Evolutionary conservation across 2,797 vertebrate species (phyloP), one percentile per base, ranked within the genome.

Genomic region (Esox lucius): DNA sequence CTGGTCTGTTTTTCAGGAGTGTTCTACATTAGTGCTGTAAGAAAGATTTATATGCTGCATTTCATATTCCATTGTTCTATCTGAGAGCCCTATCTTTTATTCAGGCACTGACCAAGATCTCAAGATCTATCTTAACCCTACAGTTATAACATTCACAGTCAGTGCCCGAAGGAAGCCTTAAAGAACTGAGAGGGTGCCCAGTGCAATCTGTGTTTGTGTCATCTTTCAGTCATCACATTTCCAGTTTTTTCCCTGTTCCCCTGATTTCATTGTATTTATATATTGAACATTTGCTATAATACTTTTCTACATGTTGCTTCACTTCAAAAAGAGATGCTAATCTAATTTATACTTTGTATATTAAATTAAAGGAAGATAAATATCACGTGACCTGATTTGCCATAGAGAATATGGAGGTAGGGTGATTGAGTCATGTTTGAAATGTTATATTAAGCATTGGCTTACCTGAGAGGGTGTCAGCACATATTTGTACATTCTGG

Each of bases 1-100:
- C 5, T 53, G 51, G 51, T n/a, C 17, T 53, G 17, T 53, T 53
- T 7, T 53, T 51, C 51, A 53, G 51, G 51, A 53, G 51, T 5
- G 17, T 39, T 39, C 35, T 39, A 5, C 35, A 39, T 39, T 39
- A 39, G 35, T 39, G 35, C 35, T 35, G 4, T 24, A 33, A 19
- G 48, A 48, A 56, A 68, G 49, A 51, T 17, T 68, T 74, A 74
- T 22, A 15, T 9, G 66, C 66, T 8, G 15, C 48, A 70, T 75
- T 76, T 79, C 65, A 76, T 74, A 72, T 69, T 46, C 13, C 46
- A 51, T 65, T 28, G 16, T 19, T 53, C 51, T 53, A 48, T 68
- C 68, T 76, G 68, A 72, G 73, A 83, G 72, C 66, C 72, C 33
- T 64, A 79, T 80, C 53, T 75, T 70, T 76, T 80, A 79, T 82